Conservation (phyloP, 2,888 invertebrate species). For the Linyphia triangularis region DNA sequence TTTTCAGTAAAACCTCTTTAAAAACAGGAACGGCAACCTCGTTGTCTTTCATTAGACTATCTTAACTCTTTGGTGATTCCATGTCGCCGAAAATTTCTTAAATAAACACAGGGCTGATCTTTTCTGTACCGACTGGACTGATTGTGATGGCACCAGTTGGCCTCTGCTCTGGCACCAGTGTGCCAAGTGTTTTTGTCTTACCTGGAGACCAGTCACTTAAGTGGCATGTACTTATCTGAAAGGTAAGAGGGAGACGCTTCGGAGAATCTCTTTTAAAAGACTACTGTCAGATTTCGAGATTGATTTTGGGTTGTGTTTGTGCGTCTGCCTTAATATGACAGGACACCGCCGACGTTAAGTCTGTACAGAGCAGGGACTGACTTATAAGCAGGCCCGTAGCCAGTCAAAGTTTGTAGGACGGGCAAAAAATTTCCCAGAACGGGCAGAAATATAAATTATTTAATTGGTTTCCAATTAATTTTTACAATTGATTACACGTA, state of each 20-base stretch:
- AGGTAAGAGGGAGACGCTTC: background rate
- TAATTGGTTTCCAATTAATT: too few relatives aligned
- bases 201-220: background rate
- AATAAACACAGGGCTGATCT: background rate
- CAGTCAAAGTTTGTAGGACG: too few relatives aligned
- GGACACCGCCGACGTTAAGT: background rate
- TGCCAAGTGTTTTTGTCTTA: background rate
- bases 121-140: constrained; percentile 3
- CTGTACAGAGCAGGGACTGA: background rate
- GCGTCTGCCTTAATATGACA: background rate
- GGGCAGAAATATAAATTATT: too few relatives aligned
- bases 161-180: background rate
- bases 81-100: background rate
- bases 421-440: too few relatives aligned
- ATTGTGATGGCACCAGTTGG: background rate
- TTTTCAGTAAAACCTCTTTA: too few relatives aligned
- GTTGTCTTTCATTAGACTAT: background rate
- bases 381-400: background rate
- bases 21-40: too few relatives aligned
- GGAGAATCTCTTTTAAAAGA: background rate
- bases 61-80: background rate
- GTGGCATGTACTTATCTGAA: background rate
- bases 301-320: background rate
- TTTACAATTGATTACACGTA: too few relatives aligned
- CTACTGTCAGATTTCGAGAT: background rate